phyloP scores from a whole-genome alignment of 2,888 invertebrate genomes.

The Leptogaster cylindrica region DNA sequence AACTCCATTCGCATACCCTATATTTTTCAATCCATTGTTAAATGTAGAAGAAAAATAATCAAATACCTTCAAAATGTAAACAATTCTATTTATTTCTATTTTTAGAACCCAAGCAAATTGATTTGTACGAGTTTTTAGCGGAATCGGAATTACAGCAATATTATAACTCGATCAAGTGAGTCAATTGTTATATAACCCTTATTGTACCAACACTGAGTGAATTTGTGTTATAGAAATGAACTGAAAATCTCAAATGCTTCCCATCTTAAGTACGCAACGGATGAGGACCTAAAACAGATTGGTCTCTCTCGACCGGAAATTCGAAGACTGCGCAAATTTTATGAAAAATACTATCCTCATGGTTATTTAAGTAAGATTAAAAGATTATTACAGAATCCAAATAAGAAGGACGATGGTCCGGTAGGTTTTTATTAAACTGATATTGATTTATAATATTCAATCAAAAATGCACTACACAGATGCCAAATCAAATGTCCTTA shows the following conservation, averaged over 20 bases:
- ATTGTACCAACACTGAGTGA: not conserved
- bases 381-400: slow-evolving; percentile 71
- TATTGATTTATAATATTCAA: too few species aligned
- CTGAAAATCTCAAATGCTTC: slow-evolving; percentile 87
- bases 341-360: slow-evolving; percentile 91
- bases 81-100: slow-evolving; percentile 26
- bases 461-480: too few species aligned
- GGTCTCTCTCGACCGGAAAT: slow-evolving; percentile 96
- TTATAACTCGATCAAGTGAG: slow-evolving; percentile 77
- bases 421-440: slow-evolving; percentile 54
- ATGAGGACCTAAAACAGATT: slow-evolving; percentile 88
- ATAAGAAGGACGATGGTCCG: slow-evolving; percentile 64
- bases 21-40: too few species aligned
- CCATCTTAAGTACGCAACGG: slow-evolving; percentile 92
- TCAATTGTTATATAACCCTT: slow-evolving; percentile 47
- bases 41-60: too few species aligned
- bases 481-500: slow-evolving; percentile 66
- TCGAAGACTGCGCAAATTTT: slow-evolving; percentile 90
- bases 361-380: slow-evolving; percentile 92
- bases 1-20: too few species aligned
- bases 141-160: slow-evolving; percentile 96
- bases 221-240: slow-evolving; percentile 75
- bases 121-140: slow-evolving; percentile 87
- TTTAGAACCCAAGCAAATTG: slow-evolving; percentile 63
- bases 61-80: too few species aligned